Base-by-base conservation (phyloP, 2,797 vertebrate species). In the Hydrocynus forskahlii region DNA sequence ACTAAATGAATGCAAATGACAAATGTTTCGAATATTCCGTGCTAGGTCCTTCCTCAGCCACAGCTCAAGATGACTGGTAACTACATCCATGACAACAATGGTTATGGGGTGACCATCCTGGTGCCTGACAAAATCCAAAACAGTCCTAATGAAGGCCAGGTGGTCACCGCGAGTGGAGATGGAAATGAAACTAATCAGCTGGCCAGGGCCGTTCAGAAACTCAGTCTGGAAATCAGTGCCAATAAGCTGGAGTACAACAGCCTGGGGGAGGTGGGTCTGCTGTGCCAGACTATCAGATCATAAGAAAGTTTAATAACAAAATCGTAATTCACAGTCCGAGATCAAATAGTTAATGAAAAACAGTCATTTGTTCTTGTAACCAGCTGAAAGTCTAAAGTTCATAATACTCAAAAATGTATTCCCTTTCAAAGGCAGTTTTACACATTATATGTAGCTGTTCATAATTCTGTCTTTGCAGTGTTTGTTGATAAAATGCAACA, bases 51-150 rank as follows among this genome's bases (percentile, higher is more conserved):
- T 85, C 90, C 92, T 66, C 84, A 88, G 62, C 91, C 92, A 50
- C 90, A 88, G 79, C 43, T 92, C 81, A 91, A 88, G 81, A 90
- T 92, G 87, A 91, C 88, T 48, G 90, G 91, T 19, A 91, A 93
- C 79, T 85, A 86, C 54, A 84, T 88, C 82, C 90, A 91, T 78
- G 88, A 71, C 77, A 92, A 92, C 1, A 50, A 84, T 43, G 91
- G 91, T 55, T 90, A 90, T 0, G 76, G 90, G 73, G 80, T 87
- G 29, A 90, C 89, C 62, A 84, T 91, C 75, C 84, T 91, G 57
- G 89, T 92, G 43, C 86, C 88, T 29, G 87, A 86, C 68, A 89
- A 89, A 23, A 54, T 25, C 87, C 83, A 76, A 82, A 60, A 88
- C 85, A 84, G 76, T 80, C 71, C 55, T 23, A 38, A 21, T 13